Percentiles rank a stretch among this genome's conserved stretches.
phyloP scores from a whole-genome alignment of 1,140 invertebrate genomes.

The Arion vulgaris region DNA sequence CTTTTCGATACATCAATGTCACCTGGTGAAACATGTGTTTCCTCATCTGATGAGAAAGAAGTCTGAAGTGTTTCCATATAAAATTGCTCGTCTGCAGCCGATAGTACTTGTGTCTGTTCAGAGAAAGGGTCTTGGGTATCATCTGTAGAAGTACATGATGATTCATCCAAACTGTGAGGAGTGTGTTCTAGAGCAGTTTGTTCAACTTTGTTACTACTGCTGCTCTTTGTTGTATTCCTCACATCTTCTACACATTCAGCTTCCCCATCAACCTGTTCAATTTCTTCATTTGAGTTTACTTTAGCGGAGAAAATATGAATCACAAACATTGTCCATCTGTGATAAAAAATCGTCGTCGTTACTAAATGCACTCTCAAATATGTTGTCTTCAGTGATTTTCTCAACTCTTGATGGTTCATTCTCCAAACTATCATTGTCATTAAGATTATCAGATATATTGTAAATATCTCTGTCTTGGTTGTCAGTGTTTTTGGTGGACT shows the following conservation, averaged over 20 bases:
- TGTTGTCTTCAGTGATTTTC: neutral
- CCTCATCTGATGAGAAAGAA: neutral
- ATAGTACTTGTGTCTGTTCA: neutral
- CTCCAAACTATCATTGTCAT: neutral
- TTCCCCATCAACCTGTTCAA: neutral
- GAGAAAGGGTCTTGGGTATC: neutral
- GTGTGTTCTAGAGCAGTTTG: too few relatives aligned
- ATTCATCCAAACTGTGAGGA: too few relatives aligned
- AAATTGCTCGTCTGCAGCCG: neutral
- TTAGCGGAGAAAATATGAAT: neutral
- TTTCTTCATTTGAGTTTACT: neutral
- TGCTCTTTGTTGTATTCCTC: neutral
- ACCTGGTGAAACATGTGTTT: neutral
- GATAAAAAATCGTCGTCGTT: neutral
- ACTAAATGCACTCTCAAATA: neutral
- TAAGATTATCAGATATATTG: neutral
- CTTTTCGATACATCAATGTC: too few relatives aligned
- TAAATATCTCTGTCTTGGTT: neutral
- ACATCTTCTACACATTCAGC: neutral
- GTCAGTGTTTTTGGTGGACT: neutral
- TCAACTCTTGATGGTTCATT: neutral
- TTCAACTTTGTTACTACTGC: neutral
- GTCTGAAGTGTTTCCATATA: neutral
- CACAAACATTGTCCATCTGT: neutral
- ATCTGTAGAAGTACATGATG: neutral